Evolutionary conservation across 2,888 invertebrate genomes (phyloP).

Genomic region (Dyspetes luteomarginatus): DNA sequence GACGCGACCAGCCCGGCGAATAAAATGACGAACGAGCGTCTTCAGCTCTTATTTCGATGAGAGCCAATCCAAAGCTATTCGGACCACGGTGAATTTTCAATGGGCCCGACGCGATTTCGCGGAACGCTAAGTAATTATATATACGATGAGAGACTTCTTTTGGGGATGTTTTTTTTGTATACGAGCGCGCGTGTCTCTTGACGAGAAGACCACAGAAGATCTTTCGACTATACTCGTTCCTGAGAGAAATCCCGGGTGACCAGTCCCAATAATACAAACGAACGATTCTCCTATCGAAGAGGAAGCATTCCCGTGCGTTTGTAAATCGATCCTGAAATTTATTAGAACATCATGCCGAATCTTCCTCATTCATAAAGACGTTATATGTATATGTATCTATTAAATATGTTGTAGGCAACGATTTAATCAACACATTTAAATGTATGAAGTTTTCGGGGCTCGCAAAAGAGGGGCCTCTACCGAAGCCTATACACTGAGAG

Average conservation of each 20-base stretch:
- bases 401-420: too few species aligned
- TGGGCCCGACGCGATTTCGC: slow-evolving; percentile 62
- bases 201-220: background rate
- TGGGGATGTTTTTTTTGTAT: slow-evolving; percentile 38
- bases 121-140: slow-evolving; percentile 61
- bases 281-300: background rate
- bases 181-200: slow-evolving; percentile 44
- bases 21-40: slow-evolving; percentile 49
- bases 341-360: background rate
- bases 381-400: too few species aligned
- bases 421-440: too few species aligned
- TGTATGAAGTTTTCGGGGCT: too few species aligned
- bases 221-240: slow-evolving; percentile 8
- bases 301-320: background rate
- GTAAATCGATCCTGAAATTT: background rate
- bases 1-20: slow-evolving; percentile 23
- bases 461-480: too few species aligned
- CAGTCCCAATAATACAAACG: slow-evolving; percentile 3
- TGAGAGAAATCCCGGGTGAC: slow-evolving; percentile 8
- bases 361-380: background rate
- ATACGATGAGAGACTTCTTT: slow-evolving; percentile 37
- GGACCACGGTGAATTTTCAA: slow-evolving; percentile 62
- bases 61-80: slow-evolving; percentile 54
- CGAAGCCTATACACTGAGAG: too few species aligned
- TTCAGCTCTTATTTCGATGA: slow-evolving; percentile 3